Conservation (phyloP, 2,888 invertebrate genomes). For the Eupelmus urozonus region DNA sequence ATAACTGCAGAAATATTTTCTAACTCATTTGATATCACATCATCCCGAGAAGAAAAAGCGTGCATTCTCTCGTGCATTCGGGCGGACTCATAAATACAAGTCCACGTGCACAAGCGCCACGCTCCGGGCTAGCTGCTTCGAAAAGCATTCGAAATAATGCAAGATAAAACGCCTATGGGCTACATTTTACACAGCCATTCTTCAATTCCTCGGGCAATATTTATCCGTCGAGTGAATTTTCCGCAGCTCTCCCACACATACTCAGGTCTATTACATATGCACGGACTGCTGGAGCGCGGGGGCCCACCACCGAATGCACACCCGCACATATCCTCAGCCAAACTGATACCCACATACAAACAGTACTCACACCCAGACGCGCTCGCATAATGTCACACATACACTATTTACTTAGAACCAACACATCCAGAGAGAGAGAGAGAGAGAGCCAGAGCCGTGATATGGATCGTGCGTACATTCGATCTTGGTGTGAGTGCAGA, state of each 20-base stretch:
- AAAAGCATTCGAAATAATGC: conserved; percentile 32
- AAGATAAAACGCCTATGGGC: conserved; percentile 17
- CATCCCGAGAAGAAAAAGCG: neutral
- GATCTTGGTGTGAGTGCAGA: neutral
- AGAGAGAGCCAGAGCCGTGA: too few relatives aligned
- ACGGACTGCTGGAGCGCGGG: neutral
- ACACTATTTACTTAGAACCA: neutral
- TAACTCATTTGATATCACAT: too few relatives aligned
- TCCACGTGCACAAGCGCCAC: neutral
- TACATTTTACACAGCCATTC: conserved; percentile 17
- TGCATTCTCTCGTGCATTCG: neutral
- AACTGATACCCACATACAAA: neutral
- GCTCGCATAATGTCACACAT: neutral
- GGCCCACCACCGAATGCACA: neutral
- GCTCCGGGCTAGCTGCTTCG: too few relatives aligned
- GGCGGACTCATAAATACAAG: conserved; percentile 19
- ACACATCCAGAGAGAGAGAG: too few relatives aligned
- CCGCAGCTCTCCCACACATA: conserved; percentile 2
- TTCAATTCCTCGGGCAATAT: conserved; percentile 37
- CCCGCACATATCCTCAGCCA: neutral
- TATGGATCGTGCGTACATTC: too few relatives aligned
- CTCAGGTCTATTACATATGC: conserved; percentile 24
- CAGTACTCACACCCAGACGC: neutral
- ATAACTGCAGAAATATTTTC: too few relatives aligned
- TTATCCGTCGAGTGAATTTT: conserved; percentile 44